Base-by-base conservation (phyloP, 2,888 invertebrate species). In the Diaprepes abbreviatus region DNA sequence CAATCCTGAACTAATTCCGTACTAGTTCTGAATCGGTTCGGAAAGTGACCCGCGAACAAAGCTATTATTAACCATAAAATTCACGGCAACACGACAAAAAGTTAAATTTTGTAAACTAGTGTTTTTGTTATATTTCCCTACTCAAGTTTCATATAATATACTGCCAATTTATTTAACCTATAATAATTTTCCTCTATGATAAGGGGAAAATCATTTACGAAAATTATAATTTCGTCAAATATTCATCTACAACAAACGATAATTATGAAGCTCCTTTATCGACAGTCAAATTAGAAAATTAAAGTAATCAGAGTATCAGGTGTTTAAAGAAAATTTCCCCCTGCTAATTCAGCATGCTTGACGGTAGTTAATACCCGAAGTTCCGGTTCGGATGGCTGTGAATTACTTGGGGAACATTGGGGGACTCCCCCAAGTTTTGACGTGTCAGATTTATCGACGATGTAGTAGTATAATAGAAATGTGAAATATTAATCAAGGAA, bases 251-350 rank as follows among this genome's bases (percentile, higher is more conserved):
- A 14, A 14, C 14, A 40, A 7, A 17, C 40, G 17, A 40, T 40
- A 40, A 40, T 40, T 16, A 16, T 7, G 21, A 45, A 45, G 21
- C 45, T 17, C 2, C 45, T 1, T 21, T 21, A 45, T 21, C 21
- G 21, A 45, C n/a, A 21, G 10, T 45, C 9, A 21, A 19, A 19
- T 45, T 21, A 21, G 45, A n/a, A 45, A 45, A 45, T 45, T 45
- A 16, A 12, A 12, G 45, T 10, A 45, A 24, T 24, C 24, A 24
- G 24, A 24, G 45, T 10, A 45, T 45, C 45, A 45, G 45, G 45
- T 45, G 45, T 45, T 21, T 45, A 45, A 45, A 45, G 45, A 45
- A 21, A 45, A 10, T 45, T 45, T 45, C 45, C 21, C 45, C 17
- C 9, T 17, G 17, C 40, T 40, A 40, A 40, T 40, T 40, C 40